A percentile compares a stretch with the other conserved stretches of the same genome.
These are phyloP conservation scores for Chrysolina americana DNA, from an alignment of 2,888 invertebrate genomes.

Conservation along the genomic window DNA sequence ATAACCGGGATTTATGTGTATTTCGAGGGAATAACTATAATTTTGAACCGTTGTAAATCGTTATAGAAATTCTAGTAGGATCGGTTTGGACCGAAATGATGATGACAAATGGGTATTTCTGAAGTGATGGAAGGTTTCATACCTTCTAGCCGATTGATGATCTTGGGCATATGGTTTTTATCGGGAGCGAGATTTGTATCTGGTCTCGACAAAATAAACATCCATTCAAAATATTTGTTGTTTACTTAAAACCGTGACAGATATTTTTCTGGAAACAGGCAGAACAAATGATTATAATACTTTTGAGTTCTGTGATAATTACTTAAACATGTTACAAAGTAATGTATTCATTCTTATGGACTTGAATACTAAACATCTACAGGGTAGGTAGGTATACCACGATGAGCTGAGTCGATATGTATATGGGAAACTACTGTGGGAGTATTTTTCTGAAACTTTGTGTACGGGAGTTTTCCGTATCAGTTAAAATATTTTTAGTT, in stretches of 20 bases:
- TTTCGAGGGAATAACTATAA: slow-evolving; percentile 20
- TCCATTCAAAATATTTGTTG: neutral
- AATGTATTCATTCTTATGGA: no score
- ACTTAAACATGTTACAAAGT: no score
- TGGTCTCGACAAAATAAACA: neutral
- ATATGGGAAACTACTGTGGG: no score
- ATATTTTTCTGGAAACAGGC: neutral
- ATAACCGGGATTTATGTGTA: slow-evolving; percentile 19
- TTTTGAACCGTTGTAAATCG: slow-evolving; percentile 15
- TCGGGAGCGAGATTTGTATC: neutral
- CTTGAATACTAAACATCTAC: no score
- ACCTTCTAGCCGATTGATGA: neutral
- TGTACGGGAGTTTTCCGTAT: no score
- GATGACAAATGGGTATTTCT: slow-evolving; percentile 4
- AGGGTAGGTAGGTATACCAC: no score
- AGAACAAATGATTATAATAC: no score
- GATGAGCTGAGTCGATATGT: no score
- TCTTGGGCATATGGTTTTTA: neutral
- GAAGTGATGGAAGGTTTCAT: slow-evolving; percentile 9
- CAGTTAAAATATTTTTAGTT: no score
- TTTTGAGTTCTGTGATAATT: no score
- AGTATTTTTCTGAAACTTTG: no score
- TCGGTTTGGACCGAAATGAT: neutral
- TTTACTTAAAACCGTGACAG: neutral
- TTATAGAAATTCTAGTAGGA: slow-evolving; percentile 5